phyloP scores from a whole-genome alignment of 2,797 vertebrate species.

The Myotis myotis region DNA sequence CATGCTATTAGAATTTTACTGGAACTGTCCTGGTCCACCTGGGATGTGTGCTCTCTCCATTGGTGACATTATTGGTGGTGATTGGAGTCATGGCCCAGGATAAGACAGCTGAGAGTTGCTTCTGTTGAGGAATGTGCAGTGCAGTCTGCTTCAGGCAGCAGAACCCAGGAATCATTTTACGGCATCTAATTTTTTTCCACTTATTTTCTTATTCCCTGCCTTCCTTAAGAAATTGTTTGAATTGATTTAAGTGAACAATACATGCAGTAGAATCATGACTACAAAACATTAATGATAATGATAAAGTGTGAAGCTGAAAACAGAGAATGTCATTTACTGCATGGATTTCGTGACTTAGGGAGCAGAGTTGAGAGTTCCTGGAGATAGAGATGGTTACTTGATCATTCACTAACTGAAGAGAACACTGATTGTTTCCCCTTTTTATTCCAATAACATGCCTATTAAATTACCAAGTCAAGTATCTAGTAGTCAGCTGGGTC shows the following conservation, averaged over 20 bases:
- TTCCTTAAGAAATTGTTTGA: conserved; percentile 20
- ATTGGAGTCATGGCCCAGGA: not conserved
- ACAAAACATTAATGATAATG: conserved; percentile 7
- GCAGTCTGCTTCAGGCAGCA: not conserved
- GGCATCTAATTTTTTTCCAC: not conserved
- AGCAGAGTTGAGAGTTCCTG: not conserved
- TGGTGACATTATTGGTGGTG: not conserved
- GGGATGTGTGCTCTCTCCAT: not conserved
- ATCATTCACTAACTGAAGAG: not conserved
- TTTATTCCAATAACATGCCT: not conserved
- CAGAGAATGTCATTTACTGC: not conserved
- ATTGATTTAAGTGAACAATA: not conserved
- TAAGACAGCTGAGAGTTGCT: not conserved
- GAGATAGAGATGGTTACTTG: not conserved
- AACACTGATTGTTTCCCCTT: not conserved
- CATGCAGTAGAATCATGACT: not conserved
- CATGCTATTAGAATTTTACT: conserved; percentile 6
- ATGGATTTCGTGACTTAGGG: not conserved
- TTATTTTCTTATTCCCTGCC: conserved; percentile 20
- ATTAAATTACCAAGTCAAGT: conserved; percentile 30
- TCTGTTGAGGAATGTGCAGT: not conserved
- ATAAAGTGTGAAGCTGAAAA: conserved; percentile 19
- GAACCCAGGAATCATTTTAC: not conserved
- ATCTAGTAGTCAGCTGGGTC: not conserved
- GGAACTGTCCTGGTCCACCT: not conserved